Base-by-base conservation (phyloP, 2,113 vertebrate genomes). In the Brachyhypopomus gauderio region DNA sequence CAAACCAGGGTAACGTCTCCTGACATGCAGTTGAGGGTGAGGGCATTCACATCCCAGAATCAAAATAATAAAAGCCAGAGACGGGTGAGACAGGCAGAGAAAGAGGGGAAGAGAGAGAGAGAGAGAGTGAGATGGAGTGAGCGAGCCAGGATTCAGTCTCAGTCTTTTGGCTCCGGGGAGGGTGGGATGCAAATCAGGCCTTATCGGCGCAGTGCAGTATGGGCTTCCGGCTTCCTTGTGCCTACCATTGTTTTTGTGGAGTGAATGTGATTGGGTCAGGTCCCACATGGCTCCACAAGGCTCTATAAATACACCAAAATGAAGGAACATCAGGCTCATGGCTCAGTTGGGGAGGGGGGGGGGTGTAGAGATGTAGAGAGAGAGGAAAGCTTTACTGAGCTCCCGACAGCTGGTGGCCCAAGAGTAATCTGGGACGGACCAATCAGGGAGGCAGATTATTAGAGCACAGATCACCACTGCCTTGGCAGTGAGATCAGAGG, bases 401-500 rank as follows among this genome's bases (percentile, higher is more conserved):
- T 74, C 75, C 77, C 60, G 77, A 87, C 88, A 89, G 88, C 87
- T 89, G 88, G 85, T 69, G 69, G 86, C 87, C 84, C 83, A 55
- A 79, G 74, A 85, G 84, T 85, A 84, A 86, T 89, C 83, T 80
- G 73, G 84, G 78, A 78, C 48, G 58, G 79, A 86, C 84, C 82
- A 86, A 85, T 86, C 82, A 30, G 78, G 25, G 72, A 34, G 71
- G 77, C 79, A 85, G 85, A 88, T 89, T 89, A 88, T 72, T 83
- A 69, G 82, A 88, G 85, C 78, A 87, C 78, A 85, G 87, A 82
- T 85, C 84, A 84, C 66, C 70, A 78, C 83, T 78, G 80, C 80
- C 80, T 85, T 85, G 69, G 55, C 66, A 85, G 82, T 20, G 58
- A 62, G 72, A 64, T 30, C 38, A 76, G 76, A 69, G 55, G 30